Evolutionary conservation across 2,113 vertebrate species (phyloP).

Genomic region (Colaptes auratus): DNA sequence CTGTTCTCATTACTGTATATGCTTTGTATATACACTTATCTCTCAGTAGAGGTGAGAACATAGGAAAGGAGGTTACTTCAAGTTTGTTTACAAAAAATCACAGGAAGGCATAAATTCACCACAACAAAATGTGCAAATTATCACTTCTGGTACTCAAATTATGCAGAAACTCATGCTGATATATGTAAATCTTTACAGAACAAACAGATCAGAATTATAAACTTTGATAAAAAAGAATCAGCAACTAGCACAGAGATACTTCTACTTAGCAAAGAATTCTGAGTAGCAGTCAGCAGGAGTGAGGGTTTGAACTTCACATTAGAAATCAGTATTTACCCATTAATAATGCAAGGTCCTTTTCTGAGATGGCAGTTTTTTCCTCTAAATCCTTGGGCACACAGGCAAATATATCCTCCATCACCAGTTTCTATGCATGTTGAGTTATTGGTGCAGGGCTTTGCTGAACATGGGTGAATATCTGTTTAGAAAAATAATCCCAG

Average conservation of each 20-base stretch:
- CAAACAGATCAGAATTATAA: background rate
- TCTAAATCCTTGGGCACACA: conserved; percentile 82
- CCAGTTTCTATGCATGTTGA: conserved; percentile 88
- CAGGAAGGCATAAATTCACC: background rate
- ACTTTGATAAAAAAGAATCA: background rate
- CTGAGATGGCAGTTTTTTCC: conserved; percentile 84
- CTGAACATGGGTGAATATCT: conserved; percentile 86
- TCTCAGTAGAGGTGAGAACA: background rate
- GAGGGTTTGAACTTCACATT: background rate
- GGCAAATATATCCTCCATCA: conserved; percentile 83
- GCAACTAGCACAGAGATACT: background rate
- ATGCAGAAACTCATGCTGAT: background rate
- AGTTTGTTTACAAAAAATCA: background rate
- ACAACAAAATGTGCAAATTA: background rate
- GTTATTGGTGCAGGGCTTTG: conserved; percentile 85
- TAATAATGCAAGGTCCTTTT: conserved; percentile 81
- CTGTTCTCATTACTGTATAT: background rate
- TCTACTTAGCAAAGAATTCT: background rate
- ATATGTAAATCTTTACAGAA: background rate
- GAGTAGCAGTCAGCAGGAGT: background rate
- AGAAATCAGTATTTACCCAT: conserved; percentile 79
- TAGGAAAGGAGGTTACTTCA: background rate
- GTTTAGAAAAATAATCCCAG: background rate
- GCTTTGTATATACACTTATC: background rate
- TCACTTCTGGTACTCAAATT: background rate